Evolutionary conservation across 2,888 invertebrate genomes (phyloP).

Genomic region (Fragum sueziense): DNA sequence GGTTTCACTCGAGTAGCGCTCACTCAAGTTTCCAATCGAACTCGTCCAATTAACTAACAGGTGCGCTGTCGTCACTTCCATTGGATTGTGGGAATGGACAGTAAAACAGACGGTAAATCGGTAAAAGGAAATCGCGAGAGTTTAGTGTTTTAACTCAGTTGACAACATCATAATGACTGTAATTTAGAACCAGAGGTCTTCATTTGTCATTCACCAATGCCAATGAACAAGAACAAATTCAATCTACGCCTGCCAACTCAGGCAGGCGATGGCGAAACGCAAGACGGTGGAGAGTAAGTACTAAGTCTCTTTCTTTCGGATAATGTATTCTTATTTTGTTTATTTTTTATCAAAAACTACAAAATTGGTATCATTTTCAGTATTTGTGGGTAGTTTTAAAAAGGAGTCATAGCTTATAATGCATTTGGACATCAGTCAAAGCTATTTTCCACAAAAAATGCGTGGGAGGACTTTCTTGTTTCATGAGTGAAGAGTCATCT

Average conservation of each 20-base stretch:
- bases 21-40: neutral
- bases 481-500: no score
- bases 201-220: constrained; percentile 27
- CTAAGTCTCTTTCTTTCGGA: neutral
- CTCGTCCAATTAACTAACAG: constrained; percentile 20
- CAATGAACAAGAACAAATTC: constrained; percentile 66
- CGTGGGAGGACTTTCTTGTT: no score
- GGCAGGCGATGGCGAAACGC: constrained; percentile 52
- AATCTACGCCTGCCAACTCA: constrained; percentile 63
- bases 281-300: constrained; percentile 53
- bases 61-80: constrained; percentile 50
- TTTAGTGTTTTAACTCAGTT: neutral
- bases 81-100: constrained; percentile 34
- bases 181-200: neutral
- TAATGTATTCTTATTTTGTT: neutral
- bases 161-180: neutral
- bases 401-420: no score
- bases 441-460: no score
- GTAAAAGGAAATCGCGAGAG: neutral
- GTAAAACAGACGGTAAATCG: neutral
- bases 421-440: no score
- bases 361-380: no score
- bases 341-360: neutral
- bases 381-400: no score
- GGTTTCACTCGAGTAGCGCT: no score